These are phyloP conservation scores for Scaptomyza pallida DNA, from an alignment of 1,140 invertebrate species.

Conservation along the genomic window DNA sequence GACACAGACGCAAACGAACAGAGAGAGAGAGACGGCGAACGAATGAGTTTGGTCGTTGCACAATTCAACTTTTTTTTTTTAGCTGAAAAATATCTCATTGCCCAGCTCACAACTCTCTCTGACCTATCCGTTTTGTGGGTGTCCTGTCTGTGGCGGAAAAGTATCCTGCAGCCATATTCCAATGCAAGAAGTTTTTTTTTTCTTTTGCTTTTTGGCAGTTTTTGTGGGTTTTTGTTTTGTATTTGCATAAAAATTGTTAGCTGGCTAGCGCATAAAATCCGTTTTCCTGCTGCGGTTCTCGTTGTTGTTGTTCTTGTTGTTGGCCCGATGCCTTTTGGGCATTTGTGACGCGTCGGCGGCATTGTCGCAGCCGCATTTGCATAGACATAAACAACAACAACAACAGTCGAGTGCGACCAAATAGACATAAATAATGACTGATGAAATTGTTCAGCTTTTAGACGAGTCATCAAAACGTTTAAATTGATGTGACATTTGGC, in stretches of 20 bases:
- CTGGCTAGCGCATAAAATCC: constrained; percentile 43
- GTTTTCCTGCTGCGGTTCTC: constrained; percentile 58
- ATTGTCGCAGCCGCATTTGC: constrained; percentile 42
- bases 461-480: constrained; percentile 4
- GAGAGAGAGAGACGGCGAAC: constrained; percentile 10
- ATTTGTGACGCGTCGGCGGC: constrained; percentile 23
- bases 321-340: constrained; percentile 36
- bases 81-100: constrained; percentile 78
- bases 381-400: constrained; percentile 38
- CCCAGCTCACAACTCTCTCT: constrained; percentile 45
- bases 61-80: constrained; percentile 80
- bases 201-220: constrained; percentile 11
- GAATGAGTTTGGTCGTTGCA: constrained; percentile 62
- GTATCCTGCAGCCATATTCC: constrained; percentile 73
- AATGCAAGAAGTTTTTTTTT: constrained; percentile 46
- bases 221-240: constrained; percentile 18
- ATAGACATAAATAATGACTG: constrained; percentile 78
- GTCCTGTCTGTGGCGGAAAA: constrained; percentile 41
- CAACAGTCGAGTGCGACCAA: constrained; percentile 48
- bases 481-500: constrained; percentile 4
- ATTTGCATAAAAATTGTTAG: constrained; percentile 61
- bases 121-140: constrained; percentile 17
- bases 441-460: constrained; percentile 48
- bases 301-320: not conserved
- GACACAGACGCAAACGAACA: constrained; percentile 64